Evolutionary conservation across 2,113 vertebrate species (phyloP).

Genomic region (Perognathus longimembris): DNA sequence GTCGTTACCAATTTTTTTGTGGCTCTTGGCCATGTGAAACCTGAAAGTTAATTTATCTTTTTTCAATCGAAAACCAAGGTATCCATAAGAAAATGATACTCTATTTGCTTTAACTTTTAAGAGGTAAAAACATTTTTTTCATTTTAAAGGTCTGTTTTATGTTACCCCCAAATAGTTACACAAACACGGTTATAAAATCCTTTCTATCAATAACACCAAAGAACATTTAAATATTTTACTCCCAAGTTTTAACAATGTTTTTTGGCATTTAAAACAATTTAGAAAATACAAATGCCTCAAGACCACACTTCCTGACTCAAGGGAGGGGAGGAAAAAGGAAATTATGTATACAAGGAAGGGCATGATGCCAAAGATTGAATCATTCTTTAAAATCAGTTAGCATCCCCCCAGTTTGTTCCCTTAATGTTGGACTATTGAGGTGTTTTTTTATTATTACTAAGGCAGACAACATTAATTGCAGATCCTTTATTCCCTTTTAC

Average conservation of each 20-base stretch:
- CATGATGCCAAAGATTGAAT: conserved; percentile 85
- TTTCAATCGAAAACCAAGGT: conserved; percentile 35
- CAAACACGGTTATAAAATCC: conserved; percentile 37
- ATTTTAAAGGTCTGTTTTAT: conserved; percentile 55
- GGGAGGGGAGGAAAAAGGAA: conserved; percentile 89
- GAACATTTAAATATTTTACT: conserved; percentile 72
- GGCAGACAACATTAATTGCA: conserved; percentile 40
- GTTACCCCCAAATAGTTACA: conserved; percentile 44
- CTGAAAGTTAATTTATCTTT: conserved; percentile 5
- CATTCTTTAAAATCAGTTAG: conserved; percentile 86
- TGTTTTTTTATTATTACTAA: conserved; percentile 63
- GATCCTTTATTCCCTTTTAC: conserved; percentile 48
- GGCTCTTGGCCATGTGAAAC: conserved; percentile 28
- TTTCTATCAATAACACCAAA: conserved; percentile 51
- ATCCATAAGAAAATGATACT: conserved; percentile 2
- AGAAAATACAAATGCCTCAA: conserved; percentile 81
- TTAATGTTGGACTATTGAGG: conserved; percentile 63
- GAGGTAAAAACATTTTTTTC: conserved; percentile 43
- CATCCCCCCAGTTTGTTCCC: conserved; percentile 76
- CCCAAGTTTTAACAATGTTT: conserved; percentile 70
- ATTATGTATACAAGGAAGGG: conserved; percentile 84
- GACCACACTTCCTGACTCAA: conserved; percentile 86
- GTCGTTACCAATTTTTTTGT: conserved; percentile 42
- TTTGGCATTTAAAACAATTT: conserved; percentile 76
- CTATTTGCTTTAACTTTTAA: not conserved